Evolutionary conservation across 2,888 invertebrate genomes (phyloP), one percentile per base, ranked within the genome.

Genomic region (Ochropleura plecta): DNA sequence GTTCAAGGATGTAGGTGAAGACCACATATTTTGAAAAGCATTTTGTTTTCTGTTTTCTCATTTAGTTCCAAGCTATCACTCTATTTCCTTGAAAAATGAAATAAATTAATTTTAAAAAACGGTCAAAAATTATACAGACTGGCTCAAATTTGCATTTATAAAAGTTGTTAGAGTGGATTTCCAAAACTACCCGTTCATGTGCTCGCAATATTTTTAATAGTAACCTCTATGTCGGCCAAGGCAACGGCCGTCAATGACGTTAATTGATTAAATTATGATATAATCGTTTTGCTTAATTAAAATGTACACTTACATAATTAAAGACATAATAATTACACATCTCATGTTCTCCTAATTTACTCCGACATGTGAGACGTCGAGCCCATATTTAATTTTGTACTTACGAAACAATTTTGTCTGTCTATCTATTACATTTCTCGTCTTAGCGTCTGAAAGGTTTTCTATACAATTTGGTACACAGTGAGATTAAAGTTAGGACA

Each of bases 211-310:
- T 71, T 49, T 67, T 42, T 60, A 67, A 78, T 73, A 64, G 48
- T 70, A 51, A 57, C 20, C 49, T 55, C 55, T 64, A 78, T 71
- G 79, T 84, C n/a, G 63, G 84, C 64, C 84, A 85, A 86, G 84
- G 84, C 3, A 57, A 14, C 8, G 63, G n/a, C 68, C 66, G 53
- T 71, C 70, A 79, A 53, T 59, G 42, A 74, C 51, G 66, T 9
- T 64, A 79, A 79, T 79, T 79, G 65, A 78, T 79, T 84, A 60
- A 69, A 75, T 81, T 59, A 65, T 76, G 49, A 66, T 73, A 72
- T 76, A 79, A 79, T 65, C 44, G 64, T 78, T 82, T 79, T 48
- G 53, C 51, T 71, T 75, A 85, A 83, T 82, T 73, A 76, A 77
- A 72, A 72, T 66, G 64, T 46, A 73, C 55, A 53, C 65, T 51